These are phyloP conservation scores for Melinaea menophilus DNA, from an alignment of 2,888 invertebrate genomes.

Conservation along the genomic window DNA sequence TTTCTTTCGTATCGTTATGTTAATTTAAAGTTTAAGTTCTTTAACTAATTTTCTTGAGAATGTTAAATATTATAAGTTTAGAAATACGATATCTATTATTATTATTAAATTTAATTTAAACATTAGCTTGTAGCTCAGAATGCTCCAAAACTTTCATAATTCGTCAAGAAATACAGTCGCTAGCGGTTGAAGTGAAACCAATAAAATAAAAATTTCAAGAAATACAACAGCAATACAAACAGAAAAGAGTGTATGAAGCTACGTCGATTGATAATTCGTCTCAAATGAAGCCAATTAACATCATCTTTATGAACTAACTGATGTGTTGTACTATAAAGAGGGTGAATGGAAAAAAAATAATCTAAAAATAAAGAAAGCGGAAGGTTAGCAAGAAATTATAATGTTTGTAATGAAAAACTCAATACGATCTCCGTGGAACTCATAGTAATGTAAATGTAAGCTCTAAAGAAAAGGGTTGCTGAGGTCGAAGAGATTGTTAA, in stretches of 20 bases:
- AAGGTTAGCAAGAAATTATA: conserved; percentile 74
- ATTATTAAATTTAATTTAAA: conserved; percentile 29
- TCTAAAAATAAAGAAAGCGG: conserved; percentile 75
- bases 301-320: conserved; percentile 73
- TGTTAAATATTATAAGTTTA: background rate
- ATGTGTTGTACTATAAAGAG: conserved; percentile 71
- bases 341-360: conserved; percentile 71
- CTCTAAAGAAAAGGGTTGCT: conserved; percentile 74
- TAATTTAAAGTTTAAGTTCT: too few species aligned
- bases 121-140: conserved; percentile 80
- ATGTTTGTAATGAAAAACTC: conserved; percentile 73
- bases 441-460: conserved; percentile 80
- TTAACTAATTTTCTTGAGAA: too few species aligned
- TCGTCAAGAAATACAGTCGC: conserved; percentile 68
- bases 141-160: conserved; percentile 53
- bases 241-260: conserved; percentile 80
- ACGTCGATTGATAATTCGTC: conserved; percentile 76
- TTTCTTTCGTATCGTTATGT: too few species aligned
- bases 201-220: conserved; percentile 82
- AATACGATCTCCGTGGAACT: conserved; percentile 71
- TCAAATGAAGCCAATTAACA: conserved; percentile 76
- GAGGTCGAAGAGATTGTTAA: conserved; percentile 62
- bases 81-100: background rate
- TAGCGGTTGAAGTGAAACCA: conserved; percentile 78
- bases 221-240: conserved; percentile 81